These are phyloP conservation scores for Diceros bicornis DNA, from an alignment of 2,797 vertebrate genomes.

Conservation along the genomic window DNA sequence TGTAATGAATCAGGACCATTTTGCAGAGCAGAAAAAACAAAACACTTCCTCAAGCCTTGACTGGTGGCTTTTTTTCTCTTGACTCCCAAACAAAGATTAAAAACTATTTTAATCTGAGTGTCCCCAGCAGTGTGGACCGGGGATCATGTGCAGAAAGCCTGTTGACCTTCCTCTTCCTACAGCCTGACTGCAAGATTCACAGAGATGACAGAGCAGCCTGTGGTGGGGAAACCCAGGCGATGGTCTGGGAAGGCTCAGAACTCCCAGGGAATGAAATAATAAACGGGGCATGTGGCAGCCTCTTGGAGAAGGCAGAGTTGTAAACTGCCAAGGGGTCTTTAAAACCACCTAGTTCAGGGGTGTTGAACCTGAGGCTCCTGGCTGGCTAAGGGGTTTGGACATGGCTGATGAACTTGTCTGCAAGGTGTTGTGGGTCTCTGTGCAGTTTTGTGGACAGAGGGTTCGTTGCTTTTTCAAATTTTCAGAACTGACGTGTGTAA, in stretches of 20 bases:
- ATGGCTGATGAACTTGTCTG: not conserved
- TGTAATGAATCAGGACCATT: slow-evolving; percentile 59
- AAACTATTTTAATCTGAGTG: slow-evolving; percentile 67
- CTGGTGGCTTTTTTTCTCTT: slow-evolving; percentile 67
- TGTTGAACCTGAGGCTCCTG: not conserved
- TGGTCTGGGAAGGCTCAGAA: not conserved
- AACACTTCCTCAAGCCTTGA: slow-evolving; percentile 73
- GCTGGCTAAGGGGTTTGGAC: not conserved
- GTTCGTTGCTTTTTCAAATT: not conserved
- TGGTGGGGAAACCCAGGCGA: not conserved
- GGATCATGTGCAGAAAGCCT: slow-evolving; percentile 61
- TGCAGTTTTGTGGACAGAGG: not conserved
- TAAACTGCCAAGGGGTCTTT: not conserved
- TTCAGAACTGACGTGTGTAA: not conserved
- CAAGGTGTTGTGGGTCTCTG: not conserved
- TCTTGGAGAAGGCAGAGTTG: not conserved
- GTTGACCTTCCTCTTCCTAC: slow-evolving; percentile 58
- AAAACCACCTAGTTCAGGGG: not conserved
- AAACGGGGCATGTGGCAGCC: not conserved
- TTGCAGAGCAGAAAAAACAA: slow-evolving; percentile 56
- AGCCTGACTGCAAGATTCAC: slow-evolving; percentile 17
- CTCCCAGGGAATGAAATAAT: not conserved
- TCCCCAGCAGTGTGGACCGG: slow-evolving; percentile 55
- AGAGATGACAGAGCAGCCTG: not conserved
- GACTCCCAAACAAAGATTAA: slow-evolving; percentile 68